phyloP scores from a whole-genome alignment of 2,888 invertebrate genomes.

The Alentia gelatinosa region DNA sequence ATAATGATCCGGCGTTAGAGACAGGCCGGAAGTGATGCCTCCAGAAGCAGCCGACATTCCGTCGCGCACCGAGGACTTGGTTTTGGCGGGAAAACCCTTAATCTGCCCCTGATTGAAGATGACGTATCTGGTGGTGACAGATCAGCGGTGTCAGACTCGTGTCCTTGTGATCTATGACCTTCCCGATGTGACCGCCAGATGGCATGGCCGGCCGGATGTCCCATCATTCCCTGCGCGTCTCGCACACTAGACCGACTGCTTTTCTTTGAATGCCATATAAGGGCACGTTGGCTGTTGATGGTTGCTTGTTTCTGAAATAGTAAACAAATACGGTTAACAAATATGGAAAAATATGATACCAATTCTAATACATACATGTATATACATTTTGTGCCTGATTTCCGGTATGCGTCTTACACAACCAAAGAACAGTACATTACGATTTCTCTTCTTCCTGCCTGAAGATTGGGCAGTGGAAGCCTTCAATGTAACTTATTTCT shows the following conservation, averaged over 20 bases:
- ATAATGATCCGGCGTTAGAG: conserved; percentile 44
- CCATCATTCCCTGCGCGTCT: conserved; percentile 11
- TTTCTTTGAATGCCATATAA: neutral
- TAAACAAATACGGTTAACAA: too few species aligned
- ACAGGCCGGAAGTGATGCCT: conserved; percentile 40
- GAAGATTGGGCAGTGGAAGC: too few species aligned
- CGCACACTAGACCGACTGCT: neutral
- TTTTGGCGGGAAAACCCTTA: conserved; percentile 32
- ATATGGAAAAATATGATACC: too few species aligned
- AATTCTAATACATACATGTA: too few species aligned
- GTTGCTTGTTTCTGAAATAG: too few species aligned
- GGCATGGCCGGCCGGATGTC: neutral
- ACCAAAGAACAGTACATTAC: too few species aligned
- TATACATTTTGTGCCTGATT: too few species aligned
- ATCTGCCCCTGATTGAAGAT: conserved; percentile 43
- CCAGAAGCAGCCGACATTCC: conserved; percentile 44
- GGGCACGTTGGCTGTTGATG: too few species aligned
- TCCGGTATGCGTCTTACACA: too few species aligned
- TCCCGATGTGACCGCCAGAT: conserved; percentile 37
- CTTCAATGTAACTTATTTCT: too few species aligned
- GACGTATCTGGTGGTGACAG: conserved; percentile 54
- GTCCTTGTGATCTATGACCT: conserved; percentile 49
- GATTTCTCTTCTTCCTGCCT: too few species aligned
- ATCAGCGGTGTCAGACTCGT: conserved; percentile 23
- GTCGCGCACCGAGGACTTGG: neutral